Evolutionary conservation across 2,113 vertebrate genomes (phyloP).

Genomic region (Anseranas semipalmata): DNA sequence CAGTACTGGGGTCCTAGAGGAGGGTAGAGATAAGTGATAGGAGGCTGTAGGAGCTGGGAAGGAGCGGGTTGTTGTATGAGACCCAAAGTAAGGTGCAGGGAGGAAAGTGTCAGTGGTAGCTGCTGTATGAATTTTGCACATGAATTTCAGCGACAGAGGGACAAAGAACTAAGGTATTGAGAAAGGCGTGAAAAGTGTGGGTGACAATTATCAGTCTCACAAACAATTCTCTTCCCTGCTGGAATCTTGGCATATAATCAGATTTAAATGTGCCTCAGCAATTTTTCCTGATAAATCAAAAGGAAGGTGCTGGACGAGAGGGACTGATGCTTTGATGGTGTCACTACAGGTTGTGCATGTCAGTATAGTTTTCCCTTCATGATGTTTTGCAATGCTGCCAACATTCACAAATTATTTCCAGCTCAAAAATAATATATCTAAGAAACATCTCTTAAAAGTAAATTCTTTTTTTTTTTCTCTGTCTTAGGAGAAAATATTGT

Average conservation of each 20-base stretch:
- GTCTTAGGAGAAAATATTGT: neutral
- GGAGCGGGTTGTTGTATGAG: neutral
- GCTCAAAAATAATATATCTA: neutral
- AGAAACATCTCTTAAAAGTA: neutral
- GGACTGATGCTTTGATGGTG: neutral
- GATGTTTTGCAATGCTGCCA: neutral
- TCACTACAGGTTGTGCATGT: neutral
- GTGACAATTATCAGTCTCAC: neutral
- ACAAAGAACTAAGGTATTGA: no score
- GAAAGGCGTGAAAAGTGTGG: neutral
- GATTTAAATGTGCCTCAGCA: neutral
- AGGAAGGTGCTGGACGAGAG: neutral
- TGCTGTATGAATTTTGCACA: neutral
- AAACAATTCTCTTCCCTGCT: neutral
- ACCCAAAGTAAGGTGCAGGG: neutral
- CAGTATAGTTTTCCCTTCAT: accelerated
- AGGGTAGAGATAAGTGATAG: neutral
- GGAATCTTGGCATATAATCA: neutral
- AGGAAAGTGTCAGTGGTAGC: neutral
- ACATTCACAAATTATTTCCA: neutral
- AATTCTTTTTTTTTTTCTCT: neutral
- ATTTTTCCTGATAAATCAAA: neutral
- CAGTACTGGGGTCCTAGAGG: neutral
- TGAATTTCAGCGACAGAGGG: neutral
- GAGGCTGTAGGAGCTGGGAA: neutral